These are phyloP conservation scores for Acanthosepion esculentum DNA, from an alignment of 2,888 invertebrate species.

Conservation along the genomic window DNA sequence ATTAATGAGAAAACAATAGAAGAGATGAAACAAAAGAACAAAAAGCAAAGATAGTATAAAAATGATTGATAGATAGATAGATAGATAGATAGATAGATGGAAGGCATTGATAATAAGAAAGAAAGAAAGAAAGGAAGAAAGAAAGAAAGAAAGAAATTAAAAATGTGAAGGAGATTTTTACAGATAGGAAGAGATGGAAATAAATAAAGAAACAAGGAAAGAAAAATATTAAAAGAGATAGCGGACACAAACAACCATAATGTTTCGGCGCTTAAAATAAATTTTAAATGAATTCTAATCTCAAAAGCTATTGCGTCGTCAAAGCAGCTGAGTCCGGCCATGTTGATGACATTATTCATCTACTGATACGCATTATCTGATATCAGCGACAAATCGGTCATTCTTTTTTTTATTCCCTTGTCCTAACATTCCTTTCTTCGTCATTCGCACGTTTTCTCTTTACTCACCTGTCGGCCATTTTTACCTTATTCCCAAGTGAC, in stretches of 20 bases:
- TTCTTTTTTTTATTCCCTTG: neutral
- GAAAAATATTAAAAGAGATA: neutral
- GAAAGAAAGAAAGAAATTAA: neutral
- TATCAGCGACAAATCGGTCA: neutral
- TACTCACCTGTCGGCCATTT: neutral
- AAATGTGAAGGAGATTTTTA: neutral
- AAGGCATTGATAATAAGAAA: neutral
- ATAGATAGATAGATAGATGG: neutral
- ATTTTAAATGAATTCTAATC: slow-evolving; percentile 33
- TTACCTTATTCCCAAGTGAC: slow-evolving; percentile 1
- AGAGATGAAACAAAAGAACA: no score
- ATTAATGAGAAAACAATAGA: no score
- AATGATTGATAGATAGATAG: neutral
- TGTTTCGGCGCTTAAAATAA: neutral
- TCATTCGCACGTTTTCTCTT: neutral
- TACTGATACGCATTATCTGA: neutral
- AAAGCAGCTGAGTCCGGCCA: neutral
- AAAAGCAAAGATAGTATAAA: no score
- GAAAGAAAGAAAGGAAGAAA: neutral
- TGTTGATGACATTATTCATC: neutral
- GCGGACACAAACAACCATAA: neutral
- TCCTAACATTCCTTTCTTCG: neutral
- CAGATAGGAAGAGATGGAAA: neutral
- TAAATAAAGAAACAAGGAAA: neutral
- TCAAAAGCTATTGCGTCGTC: neutral